Evolutionary conservation across 2,113 vertebrate species (phyloP).

Genomic region (Mionectes macconnelli): DNA sequence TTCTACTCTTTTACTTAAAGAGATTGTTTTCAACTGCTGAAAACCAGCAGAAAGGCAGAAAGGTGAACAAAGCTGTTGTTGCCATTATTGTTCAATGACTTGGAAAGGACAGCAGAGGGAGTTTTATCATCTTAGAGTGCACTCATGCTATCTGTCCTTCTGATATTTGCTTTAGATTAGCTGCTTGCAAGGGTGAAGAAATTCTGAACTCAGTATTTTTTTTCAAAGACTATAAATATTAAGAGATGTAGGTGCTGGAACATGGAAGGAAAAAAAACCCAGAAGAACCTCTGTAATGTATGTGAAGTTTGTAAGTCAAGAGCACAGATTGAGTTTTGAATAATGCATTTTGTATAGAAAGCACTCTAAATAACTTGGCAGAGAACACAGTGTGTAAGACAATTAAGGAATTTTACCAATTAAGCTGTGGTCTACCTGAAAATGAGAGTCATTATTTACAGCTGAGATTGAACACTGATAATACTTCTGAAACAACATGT

Average conservation of each 20-base stretch:
- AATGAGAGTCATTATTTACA: conserved; percentile 13
- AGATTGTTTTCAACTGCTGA: background rate
- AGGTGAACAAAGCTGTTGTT: background rate
- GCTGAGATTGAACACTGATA: background rate
- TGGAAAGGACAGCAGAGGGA: conserved; percentile 66
- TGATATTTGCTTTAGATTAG: background rate
- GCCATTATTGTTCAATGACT: conserved; percentile 39
- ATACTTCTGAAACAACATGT: background rate
- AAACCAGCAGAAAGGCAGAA: background rate
- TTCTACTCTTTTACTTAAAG: background rate
- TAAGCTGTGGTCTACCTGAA: conserved; percentile 12
- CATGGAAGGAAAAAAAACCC: background rate
- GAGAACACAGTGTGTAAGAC: conserved; percentile 32
- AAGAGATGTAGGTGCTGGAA: background rate
- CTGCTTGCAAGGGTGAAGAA: background rate
- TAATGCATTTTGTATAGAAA: conserved; percentile 56
- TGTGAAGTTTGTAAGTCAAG: background rate
- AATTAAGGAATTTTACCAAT: conserved; percentile 38
- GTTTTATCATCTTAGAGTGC: conserved; percentile 44
- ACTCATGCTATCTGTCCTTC: background rate
- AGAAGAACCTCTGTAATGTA: background rate
- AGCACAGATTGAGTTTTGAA: conserved; percentile 49
- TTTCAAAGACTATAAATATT: background rate
- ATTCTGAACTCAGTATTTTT: background rate
- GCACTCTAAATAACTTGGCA: conserved; percentile 6